Evolutionary conservation across 2,888 invertebrate genomes (phyloP).

Genomic region (Acholoe squamosa): DNA sequence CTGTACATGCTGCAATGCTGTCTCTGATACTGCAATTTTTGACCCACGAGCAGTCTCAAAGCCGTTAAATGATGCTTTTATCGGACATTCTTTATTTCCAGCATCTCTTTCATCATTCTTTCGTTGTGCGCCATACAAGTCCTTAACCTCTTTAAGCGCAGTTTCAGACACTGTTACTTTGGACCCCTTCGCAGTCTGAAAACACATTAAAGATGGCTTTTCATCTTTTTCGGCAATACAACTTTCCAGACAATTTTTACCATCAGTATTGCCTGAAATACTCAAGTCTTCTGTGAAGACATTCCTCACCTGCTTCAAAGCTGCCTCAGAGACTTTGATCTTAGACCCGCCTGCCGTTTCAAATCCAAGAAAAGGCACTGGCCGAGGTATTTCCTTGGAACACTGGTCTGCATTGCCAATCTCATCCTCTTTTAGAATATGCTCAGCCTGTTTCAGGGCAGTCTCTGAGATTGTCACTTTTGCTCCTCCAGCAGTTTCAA

Average conservation of each 20-base stretch:
- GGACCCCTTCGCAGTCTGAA: slow-evolving; percentile 7
- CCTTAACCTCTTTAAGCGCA: slow-evolving; percentile 6
- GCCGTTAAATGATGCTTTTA: neutral
- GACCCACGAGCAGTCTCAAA: neutral
- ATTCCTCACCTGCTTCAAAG: neutral
- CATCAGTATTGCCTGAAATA: too few species aligned
- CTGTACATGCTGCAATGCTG: neutral
- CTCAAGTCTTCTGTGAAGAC: neutral
- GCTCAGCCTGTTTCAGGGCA: slow-evolving; percentile 2
- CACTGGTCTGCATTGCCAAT: neutral
- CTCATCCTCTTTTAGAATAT: neutral
- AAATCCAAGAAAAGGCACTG: slow-evolving; percentile 5
- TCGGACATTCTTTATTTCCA: too few species aligned
- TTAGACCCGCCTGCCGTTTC: neutral
- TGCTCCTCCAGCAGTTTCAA: slow-evolving; percentile 18
- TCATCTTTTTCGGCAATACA: too few species aligned
- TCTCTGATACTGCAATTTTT: neutral
- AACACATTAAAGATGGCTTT: slow-evolving; percentile 1
- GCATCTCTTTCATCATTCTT: too few species aligned
- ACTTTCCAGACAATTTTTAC: too few species aligned
- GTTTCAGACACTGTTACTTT: neutral
- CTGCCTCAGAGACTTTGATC: neutral
- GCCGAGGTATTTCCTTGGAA: neutral
- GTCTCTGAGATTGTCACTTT: neutral
- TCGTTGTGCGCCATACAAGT: too few species aligned